Base-by-base conservation (phyloP, 2,113 vertebrate species). In the Corynorhinus townsendii region DNA sequence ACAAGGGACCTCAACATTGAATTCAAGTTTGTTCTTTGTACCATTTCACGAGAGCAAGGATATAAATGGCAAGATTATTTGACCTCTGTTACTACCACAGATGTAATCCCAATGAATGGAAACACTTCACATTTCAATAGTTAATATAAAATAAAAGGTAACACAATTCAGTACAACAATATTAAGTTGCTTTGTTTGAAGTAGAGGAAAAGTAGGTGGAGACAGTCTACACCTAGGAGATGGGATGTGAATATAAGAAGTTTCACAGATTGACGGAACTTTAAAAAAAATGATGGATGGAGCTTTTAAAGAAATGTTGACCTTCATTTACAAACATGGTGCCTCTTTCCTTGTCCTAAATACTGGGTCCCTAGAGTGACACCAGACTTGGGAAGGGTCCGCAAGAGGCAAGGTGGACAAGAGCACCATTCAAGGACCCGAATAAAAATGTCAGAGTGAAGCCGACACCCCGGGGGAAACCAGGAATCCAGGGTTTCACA, bases 1-100 rank as follows among this genome's bases (percentile, higher is more conserved):
- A 89, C 96, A 81, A 92, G n/a, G 24, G 20, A 83, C 88, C n/a
- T n/a, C 35, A 75, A 52, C 56, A 52, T 15, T 54, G 24, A 96
- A 45, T 38, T 22, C 73, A 69, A 35, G 75, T 91, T 75, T 94
- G 43, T 73, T 95, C 79, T 89, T 4, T 73, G 14, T 75, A 92
- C 77, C 14, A 47, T 30, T 82, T 79, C 26, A 66, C 49, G 87
- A 69, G 64, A 86, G 30, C 56, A 38, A 66, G 38, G 16, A 26
- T 45, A 90, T 45, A 86, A 87, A 54, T 7, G 4, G 38, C 3
- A 72, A 86, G 69, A 33, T 22, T 38, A 89, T 33, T 17, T 91
- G 45, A 77, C 40, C 30, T 62, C 12, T 40, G 8, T 75, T 87
- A 73, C 20, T 10, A 85, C 68, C 35, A 79, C 64, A 62, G 68